These are phyloP conservation scores for Lumbricus terrestris DNA, from an alignment of 2,888 invertebrate genomes.

Conservation along the genomic window DNA sequence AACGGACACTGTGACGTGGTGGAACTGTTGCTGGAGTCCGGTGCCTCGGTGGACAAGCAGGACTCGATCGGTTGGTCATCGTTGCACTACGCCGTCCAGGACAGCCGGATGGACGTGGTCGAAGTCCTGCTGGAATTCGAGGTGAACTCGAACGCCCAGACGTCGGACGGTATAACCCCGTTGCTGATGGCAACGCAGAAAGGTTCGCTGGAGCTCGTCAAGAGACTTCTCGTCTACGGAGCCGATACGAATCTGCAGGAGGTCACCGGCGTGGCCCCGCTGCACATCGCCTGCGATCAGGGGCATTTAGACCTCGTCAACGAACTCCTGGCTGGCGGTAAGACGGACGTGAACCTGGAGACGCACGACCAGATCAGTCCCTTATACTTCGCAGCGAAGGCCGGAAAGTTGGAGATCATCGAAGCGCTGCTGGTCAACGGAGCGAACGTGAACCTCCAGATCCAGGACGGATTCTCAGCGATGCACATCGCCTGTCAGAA, in stretches of 20 bases:
- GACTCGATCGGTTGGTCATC: slow-evolving; percentile 40
- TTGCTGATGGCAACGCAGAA: slow-evolving; percentile 38
- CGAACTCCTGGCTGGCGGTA: slow-evolving; percentile 33
- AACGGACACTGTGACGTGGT: slow-evolving; percentile 32
- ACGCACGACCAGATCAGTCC: slow-evolving; percentile 38
- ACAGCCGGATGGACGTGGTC: slow-evolving; percentile 22
- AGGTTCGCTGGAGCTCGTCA: slow-evolving; percentile 29
- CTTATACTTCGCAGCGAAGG: slow-evolving; percentile 41
- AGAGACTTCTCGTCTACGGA: slow-evolving; percentile 29
- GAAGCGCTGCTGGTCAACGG: slow-evolving; percentile 36
- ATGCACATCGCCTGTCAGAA: slow-evolving; percentile 43
- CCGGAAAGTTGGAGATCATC: slow-evolving; percentile 34
- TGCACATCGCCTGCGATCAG: slow-evolving; percentile 42
- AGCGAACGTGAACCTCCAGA: slow-evolving; percentile 34
- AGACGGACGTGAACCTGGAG: slow-evolving; percentile 36
- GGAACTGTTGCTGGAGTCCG: slow-evolving; percentile 28
- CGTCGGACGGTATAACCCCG: slow-evolving; percentile 38
- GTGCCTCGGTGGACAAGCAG: slow-evolving; percentile 29
- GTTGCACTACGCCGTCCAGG: slow-evolving; percentile 40
- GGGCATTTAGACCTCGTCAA: slow-evolving; percentile 36
- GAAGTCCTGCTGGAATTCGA: slow-evolving; percentile 35
- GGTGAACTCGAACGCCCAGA: slow-evolving; percentile 39
- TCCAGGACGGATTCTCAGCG: slow-evolving; percentile 40
- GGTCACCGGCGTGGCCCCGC: slow-evolving; percentile 38
- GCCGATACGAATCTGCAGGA: slow-evolving; percentile 33